A percentile compares a stretch with the other conserved stretches of the same genome.
Evolutionary conservation across 2,797 vertebrate genomes (phyloP).

Genomic region (Paguma larvata): DNA sequence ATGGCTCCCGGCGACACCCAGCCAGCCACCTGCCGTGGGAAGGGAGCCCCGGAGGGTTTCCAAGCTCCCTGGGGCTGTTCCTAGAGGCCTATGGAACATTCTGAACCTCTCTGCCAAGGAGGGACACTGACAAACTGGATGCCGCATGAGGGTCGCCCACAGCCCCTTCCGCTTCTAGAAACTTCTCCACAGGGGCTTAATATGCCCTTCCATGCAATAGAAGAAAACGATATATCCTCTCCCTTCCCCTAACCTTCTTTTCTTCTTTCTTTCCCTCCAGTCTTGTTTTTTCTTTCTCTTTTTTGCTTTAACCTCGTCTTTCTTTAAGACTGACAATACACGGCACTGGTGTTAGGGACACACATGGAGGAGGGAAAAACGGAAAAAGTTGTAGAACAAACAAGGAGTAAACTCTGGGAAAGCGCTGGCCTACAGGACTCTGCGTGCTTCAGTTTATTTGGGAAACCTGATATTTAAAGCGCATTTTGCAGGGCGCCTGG

Average conservation of each 20-base stretch:
- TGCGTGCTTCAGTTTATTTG: neutral
- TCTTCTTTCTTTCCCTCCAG: neutral
- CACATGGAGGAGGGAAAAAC: neutral
- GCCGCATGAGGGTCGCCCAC: neutral
- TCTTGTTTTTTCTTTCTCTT: neutral
- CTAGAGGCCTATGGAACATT: neutral
- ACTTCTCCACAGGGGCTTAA: neutral
- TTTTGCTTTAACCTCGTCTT: neutral
- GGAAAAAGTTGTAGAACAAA: neutral
- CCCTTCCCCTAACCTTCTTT: neutral
- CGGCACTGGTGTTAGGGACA: neutral
- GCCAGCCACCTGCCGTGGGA: neutral
- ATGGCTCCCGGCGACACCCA: accelerated
- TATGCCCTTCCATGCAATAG: neutral
- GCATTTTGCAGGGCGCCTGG: too few species aligned
- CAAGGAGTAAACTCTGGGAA: neutral
- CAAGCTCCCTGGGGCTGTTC: neutral
- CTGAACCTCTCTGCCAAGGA: neutral
- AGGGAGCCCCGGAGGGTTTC: neutral
- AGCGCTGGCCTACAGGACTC: neutral
- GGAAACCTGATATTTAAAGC: neutral
- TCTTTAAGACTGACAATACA: neutral
- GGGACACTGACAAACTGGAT: neutral
- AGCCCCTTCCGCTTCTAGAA: neutral
- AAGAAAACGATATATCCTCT: neutral